Base-by-base conservation (phyloP, 2,113 vertebrate species). In the Lepisosteus oculatus region DNA sequence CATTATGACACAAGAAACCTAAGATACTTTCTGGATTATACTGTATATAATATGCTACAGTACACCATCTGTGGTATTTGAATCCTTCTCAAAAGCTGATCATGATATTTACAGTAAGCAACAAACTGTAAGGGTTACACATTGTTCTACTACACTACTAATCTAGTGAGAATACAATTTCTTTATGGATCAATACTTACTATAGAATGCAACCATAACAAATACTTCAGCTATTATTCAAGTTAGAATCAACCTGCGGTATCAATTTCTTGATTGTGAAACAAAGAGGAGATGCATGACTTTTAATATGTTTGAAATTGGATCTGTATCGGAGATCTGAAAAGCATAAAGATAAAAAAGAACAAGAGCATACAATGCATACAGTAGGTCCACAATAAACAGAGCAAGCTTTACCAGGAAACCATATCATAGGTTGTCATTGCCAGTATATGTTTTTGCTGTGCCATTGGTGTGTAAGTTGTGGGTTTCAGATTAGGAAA, bases 91-190 rank as follows among this genome's bases (percentile, higher is more conserved):
- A 29, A 29, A 29, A 29, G 29, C 29, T 29, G 29, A 29, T 29
- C 29, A 29, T 29, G 29, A 29, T 29, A 29, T 29, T 29, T 29
- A 29, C 29, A 61, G 15, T 59, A 29, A 56, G 55, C 3, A 17
- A 47, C 11, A 57, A 47, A 17, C 56, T 71, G 55, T 70, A 75
- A 74, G 73, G 70, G 62, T 63, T 85, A 85, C 79, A 82, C 79
- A 79, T 70, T 81, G 82, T 83, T 75, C 81, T 77, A 83, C 80
- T 87, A 89, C 86, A 83, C 84, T 82, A 85, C 15, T 88, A 86
- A 86, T 89, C 88, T 86, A 88, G 85, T 86, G 84, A 87, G 88
- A 88, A 89, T 87, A 85, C 83, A 87, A 87, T 87, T 87, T 85
- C 83, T 85, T 85, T 78, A 81, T 81, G 79, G 87, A 89, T 89